These are phyloP conservation scores for Anoplolepis gracilipes DNA, from an alignment of 1,140 invertebrate genomes.

Conservation along the genomic window DNA sequence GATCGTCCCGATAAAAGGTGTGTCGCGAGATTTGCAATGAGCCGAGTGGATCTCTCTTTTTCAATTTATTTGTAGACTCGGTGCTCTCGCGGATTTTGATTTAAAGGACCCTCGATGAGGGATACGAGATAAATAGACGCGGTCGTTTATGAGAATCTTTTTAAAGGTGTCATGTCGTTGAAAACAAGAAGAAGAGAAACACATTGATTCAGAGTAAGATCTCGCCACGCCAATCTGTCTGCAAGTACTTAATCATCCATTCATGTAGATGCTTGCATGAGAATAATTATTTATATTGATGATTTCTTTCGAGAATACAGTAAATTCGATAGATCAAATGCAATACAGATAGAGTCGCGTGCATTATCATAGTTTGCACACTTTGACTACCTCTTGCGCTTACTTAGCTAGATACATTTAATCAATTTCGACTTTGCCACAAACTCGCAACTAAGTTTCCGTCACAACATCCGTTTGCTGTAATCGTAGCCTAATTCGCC, in stretches of 20 bases:
- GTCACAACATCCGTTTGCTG: neutral
- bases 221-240: neutral
- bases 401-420: neutral
- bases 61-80: neutral
- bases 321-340: neutral
- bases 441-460: conserved; percentile 13
- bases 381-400: neutral
- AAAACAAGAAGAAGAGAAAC: neutral
- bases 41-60: conserved; percentile 12
- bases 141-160: neutral
- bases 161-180: no score
- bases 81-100: neutral
- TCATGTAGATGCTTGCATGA: neutral
- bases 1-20: conserved; percentile 25
- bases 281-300: conserved; percentile 11
- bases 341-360: neutral
- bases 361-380: neutral
- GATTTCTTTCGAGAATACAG: neutral
- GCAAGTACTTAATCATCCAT: conserved; percentile 1
- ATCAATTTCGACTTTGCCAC: neutral
- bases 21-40: neutral
- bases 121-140: neutral
- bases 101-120: neutral
- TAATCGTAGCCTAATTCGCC: conserved; percentile 8
- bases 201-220: conserved; percentile 16